Evolutionary conservation across 2,888 invertebrate genomes (phyloP), one percentile per base, ranked within the genome.

Genomic region (Thera obeliscata): DNA sequence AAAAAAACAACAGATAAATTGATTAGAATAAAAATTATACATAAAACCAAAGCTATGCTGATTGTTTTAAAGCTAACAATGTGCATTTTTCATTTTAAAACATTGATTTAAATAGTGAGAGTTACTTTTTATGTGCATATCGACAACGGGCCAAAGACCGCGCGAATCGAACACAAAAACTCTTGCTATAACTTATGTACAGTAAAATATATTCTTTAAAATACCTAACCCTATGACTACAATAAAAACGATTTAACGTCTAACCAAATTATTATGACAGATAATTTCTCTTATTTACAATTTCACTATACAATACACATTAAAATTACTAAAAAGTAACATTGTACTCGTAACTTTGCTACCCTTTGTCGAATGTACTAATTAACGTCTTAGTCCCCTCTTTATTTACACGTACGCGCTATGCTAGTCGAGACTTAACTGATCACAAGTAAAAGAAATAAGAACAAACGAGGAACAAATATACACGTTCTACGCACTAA

Each of bases 251-350:
- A 90, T 91, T 92, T 91, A 87, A 90, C 89, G 87, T 89, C 92
- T 90, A 91, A 87, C 87, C 87, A 88, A 70, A 72, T 90, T 93
- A 93, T 92, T 92, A 93, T 93, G 93, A 90, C 91, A 92, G 87
- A 93, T 92, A 92, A 86, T 93, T 90, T 79, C 88, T 93, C 93
- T 93, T 93, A 93, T 93, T 88, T 93, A 93, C 93, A 93, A 86
- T 87, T 91, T 89, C 77, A 82, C 89, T 93, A 91, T 93, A 93
- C 91, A 92, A 88, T 89, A 90, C 85, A 84, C 78, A 77, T 89
- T 86, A 88, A 87, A 91, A 88, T 88, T 87, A 88, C 82, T 86
- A 89, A 87, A 90, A 91, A 90, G 90, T 91, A 91, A 91, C 90
- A 90, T 92, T 93, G 93, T 93, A 93, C 93, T 93, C 84, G 83